phyloP scores from a whole-genome alignment of 2,888 invertebrate species.

The Adineta ricciae region DNA sequence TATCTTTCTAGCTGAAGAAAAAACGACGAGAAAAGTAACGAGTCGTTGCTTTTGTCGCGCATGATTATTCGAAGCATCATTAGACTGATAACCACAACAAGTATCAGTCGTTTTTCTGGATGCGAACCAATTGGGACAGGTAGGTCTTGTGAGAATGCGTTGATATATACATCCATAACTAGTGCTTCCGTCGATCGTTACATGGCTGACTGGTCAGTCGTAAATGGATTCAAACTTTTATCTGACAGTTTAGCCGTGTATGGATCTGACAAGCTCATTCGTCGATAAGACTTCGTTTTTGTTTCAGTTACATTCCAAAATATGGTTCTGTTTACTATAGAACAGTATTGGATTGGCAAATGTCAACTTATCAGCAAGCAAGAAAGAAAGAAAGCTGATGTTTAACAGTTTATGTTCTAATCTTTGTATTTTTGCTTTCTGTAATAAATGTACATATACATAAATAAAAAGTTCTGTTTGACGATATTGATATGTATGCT shows the following conservation, averaged over 20 bases:
- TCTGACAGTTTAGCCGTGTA: slow-evolving; percentile 7
- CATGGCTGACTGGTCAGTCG: not conserved
- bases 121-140: not conserved
- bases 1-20: not conserved
- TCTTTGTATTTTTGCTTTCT: too few relatives aligned
- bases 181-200: not conserved
- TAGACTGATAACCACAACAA: not conserved
- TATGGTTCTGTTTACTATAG: not conserved
- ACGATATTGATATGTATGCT: too few relatives aligned
- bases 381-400: too few relatives aligned
- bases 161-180: not conserved
- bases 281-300: not conserved
- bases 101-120: not conserved
- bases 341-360: not conserved
- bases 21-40: not conserved
- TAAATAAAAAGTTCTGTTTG: too few relatives aligned
- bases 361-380: not conserved
- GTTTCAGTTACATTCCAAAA: too few relatives aligned
- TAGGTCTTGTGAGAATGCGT: not conserved
- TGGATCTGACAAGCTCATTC: not conserved
- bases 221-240: not conserved
- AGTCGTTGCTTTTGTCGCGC: not conserved
- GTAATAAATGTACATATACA: too few relatives aligned
- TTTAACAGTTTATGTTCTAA: too few relatives aligned
- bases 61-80: not conserved